Evolutionary conservation across 2,888 invertebrate genomes (phyloP), one percentile per base, ranked within the genome.

Genomic region (Rhingia rostrata): DNA sequence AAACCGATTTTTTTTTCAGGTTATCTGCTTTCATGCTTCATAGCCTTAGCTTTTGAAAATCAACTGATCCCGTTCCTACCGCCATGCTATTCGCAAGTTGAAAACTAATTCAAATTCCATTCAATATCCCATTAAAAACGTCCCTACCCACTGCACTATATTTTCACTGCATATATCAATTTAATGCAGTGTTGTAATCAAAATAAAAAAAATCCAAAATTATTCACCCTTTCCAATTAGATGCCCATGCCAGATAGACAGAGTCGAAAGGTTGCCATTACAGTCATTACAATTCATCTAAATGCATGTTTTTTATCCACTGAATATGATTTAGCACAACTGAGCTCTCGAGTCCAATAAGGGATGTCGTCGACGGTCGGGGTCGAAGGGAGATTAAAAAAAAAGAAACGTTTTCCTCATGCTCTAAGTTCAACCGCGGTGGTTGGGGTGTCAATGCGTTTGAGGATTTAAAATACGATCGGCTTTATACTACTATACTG

Each of bases 381-480:
- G 35, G 45, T 51, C 32, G 6, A 60, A 43, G 75, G 75, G 67
- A 33, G 5, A 53, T 37, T 70, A 6, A 22, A 49, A 33, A 63
- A 74, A 49, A 67, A 60, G 60, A 10, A 32, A 45, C 39, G 32
- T 63, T 69, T 67, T 74, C 56, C 67, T 53, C 49, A 61, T 63
- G 63, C 9, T 60, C 51, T 45, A 56, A 39, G 14, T 61, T n/a
- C 12, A 10, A 39, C 33, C 47, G 61, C 35, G 37, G 9, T 12
- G 35, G 47, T 64, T 67, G 56, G 84, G 80, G 84, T 84, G 84
- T 74, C 74, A 75, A 84, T 84, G 74, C 80, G 69, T 80, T 80
- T 64, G 60, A 53, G 74, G 80, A 84, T 74, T 84, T 75, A 84
- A 84, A 83, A 79, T 69, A 39, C 60, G 56, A 56, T 30, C 32